phyloP scores from a whole-genome alignment of 2,113 vertebrate species.

The Oxyura jamaicensis region DNA sequence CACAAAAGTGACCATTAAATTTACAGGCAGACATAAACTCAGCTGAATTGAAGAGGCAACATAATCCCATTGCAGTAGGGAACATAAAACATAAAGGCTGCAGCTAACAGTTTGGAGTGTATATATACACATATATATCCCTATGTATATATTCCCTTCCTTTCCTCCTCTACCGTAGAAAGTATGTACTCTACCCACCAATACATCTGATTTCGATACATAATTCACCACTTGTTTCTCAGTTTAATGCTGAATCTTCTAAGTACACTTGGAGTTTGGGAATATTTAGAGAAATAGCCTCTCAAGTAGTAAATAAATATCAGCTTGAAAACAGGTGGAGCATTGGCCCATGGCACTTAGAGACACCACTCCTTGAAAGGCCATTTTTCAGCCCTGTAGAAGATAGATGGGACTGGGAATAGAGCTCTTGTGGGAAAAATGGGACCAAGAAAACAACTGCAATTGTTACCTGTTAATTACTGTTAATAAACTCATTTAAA shows the following conservation, averaged over 20 bases:
- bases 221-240: neutral
- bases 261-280: neutral
- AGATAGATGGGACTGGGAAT: neutral
- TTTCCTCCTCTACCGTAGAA: too few relatives aligned
- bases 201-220: neutral
- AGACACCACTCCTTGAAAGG: neutral
- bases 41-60: neutral
- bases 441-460: neutral
- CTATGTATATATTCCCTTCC: neutral
- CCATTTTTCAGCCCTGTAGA: neutral
- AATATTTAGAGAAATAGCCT: neutral
- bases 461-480: neutral
- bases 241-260: neutral
- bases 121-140: too few relatives aligned
- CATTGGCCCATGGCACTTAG: neutral
- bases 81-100: neutral
- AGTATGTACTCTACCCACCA: neutral
- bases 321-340: neutral
- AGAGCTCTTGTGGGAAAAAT: neutral
- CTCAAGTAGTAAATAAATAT: neutral
- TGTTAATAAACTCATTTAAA: neutral
- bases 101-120: neutral
- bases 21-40: slow-evolving; percentile 30
- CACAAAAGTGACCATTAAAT: slow-evolving; percentile 25
- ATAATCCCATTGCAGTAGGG: neutral